Evolutionary conservation across 2,113 vertebrate species (phyloP).

Genomic region (Antechinus flavipes): DNA sequence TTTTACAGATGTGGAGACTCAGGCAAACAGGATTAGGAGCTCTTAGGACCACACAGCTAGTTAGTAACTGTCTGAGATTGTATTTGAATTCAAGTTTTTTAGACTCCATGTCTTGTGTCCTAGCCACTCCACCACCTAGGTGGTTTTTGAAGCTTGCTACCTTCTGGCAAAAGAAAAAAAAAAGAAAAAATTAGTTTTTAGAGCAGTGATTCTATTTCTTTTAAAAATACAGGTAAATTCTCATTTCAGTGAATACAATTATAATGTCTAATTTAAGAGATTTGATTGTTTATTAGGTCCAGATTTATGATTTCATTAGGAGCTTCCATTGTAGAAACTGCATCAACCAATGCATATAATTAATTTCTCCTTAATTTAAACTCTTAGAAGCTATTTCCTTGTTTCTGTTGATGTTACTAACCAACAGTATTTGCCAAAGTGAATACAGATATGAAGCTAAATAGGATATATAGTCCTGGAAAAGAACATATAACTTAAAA

Average conservation of each 20-base stretch:
- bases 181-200: not conserved
- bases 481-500: not conserved
- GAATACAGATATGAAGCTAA: not conserved
- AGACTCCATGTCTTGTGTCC: not conserved
- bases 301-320: not conserved
- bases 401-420: not conserved
- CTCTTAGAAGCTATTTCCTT: not conserved
- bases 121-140: too few relatives aligned
- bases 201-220: not conserved
- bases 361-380: not conserved
- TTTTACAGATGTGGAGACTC: not conserved
- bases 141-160: not conserved
- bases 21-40: not conserved
- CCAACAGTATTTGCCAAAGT: not conserved
- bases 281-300: not conserved
- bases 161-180: not conserved
- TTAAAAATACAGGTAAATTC: not conserved
- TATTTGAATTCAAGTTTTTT: not conserved
- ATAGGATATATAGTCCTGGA: not conserved
- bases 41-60: not conserved
- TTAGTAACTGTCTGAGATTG: not conserved
- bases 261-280: not conserved
- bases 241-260: not conserved
- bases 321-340: not conserved
- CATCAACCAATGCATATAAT: not conserved